Evolutionary conservation across 2,113 vertebrate genomes (phyloP).

Genomic region (Crotalus tigris): DNA sequence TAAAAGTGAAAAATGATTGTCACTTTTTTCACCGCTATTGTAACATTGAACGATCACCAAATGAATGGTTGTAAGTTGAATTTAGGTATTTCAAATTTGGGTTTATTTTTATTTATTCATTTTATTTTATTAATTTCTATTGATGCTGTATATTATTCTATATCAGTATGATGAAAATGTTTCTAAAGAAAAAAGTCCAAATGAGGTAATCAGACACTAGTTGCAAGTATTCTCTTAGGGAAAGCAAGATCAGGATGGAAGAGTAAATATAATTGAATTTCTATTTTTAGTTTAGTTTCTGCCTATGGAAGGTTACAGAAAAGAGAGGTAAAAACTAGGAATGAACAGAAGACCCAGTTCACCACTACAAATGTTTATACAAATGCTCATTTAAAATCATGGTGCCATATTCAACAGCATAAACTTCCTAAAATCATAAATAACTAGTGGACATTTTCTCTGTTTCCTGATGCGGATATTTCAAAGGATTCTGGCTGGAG

Average conservation of each 20-base stretch:
- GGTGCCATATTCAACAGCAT: neutral
- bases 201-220: neutral
- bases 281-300: neutral
- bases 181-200: neutral
- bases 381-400: neutral
- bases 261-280: neutral
- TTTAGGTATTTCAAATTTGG: neutral
- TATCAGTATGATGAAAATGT: neutral
- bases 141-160: neutral
- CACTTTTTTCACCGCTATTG: neutral
- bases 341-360: neutral
- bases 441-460: neutral
- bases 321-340: neutral
- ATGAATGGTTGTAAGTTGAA: neutral
- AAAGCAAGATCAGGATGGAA: neutral
- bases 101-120: neutral
- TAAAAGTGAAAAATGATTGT: neutral
- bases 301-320: neutral
- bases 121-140: neutral
- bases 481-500: conserved; percentile 1
- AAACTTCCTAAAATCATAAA: neutral
- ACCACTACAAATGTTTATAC: neutral
- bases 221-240: neutral
- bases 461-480: neutral
- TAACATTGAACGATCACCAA: neutral